A percentile compares a stretch with the other conserved stretches of the same genome.
phyloP scores from a whole-genome alignment of 2,113 vertebrate genomes.

The Poicephalus gulielmi region DNA sequence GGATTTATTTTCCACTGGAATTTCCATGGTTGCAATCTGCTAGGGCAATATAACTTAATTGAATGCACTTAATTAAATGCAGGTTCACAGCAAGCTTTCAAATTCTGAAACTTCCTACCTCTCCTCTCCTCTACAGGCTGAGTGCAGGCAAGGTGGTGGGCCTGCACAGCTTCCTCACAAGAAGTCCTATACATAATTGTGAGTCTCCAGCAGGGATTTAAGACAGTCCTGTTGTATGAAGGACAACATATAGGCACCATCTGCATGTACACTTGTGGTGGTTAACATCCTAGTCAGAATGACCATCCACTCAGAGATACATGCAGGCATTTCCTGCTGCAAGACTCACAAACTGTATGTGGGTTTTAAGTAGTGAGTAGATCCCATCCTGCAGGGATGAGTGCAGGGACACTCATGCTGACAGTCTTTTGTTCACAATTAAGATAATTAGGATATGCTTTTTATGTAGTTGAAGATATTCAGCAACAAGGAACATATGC shows the following conservation, averaged over 20 bases:
- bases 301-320: rapidly evolving
- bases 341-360: rapidly evolving
- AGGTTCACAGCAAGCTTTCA: not conserved
- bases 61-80: not conserved
- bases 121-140: not conserved
- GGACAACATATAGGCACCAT: rapidly evolving
- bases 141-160: rapidly evolving
- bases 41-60: not conserved
- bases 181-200: rapidly evolving
- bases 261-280: rapidly evolving
- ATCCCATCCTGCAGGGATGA: not conserved
- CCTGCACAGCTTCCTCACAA: not conserved
- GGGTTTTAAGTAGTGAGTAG: not conserved
- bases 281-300: not conserved
- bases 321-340: not conserved
- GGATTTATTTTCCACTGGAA: not conserved
- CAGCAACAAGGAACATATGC: not conserved
- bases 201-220: not conserved
- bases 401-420: not conserved
- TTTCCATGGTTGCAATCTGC: not conserved
- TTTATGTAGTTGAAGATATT: not conserved
- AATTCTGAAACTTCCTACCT: not conserved
- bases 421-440: not conserved
- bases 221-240: not conserved
- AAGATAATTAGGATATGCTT: not conserved